A percentile compares a stretch with the other conserved stretches of the same genome.
These are phyloP conservation scores for Darevskia nairensis DNA, from an alignment of 2,797 vertebrate genomes.

Conservation along the genomic window DNA sequence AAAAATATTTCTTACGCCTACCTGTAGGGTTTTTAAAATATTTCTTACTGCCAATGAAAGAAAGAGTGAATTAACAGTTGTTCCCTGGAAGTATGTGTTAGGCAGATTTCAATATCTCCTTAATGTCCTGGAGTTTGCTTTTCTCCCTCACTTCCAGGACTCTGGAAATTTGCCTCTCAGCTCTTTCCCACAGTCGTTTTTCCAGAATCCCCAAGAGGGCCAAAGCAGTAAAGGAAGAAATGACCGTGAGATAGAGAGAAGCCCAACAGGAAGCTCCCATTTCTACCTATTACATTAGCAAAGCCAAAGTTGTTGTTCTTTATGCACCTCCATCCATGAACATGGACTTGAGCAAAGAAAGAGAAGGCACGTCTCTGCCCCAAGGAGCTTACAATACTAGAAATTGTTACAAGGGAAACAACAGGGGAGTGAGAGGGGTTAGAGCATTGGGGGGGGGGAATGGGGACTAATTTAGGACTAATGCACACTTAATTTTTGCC, in stretches of 20 bases:
- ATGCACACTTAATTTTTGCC: too few species aligned
- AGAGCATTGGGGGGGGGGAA: too few species aligned
- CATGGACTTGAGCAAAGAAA: neutral
- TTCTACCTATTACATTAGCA: neutral
- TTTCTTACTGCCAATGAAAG: neutral
- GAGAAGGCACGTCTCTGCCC: too few species aligned
- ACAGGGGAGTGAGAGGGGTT: neutral
- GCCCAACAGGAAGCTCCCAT: neutral
- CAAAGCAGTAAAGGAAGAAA: neutral
- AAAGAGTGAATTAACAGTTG: neutral
- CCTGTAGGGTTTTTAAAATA: neutral
- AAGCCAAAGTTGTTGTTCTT: neutral
- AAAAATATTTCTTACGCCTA: neutral
- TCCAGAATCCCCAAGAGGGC: neutral
- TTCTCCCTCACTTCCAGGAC: neutral
- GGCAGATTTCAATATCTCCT: neutral
- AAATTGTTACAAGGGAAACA: neutral
- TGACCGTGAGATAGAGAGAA: neutral
- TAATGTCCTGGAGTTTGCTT: neutral
- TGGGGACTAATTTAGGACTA: too few species aligned
- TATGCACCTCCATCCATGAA: too few species aligned
- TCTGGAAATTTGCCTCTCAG: neutral
- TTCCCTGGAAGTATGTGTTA: neutral
- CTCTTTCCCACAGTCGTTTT: neutral
- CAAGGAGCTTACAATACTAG: neutral